phyloP scores from a whole-genome alignment of 2,888 invertebrate species.

The Pseudococcus jackbeardsleyi region DNA sequence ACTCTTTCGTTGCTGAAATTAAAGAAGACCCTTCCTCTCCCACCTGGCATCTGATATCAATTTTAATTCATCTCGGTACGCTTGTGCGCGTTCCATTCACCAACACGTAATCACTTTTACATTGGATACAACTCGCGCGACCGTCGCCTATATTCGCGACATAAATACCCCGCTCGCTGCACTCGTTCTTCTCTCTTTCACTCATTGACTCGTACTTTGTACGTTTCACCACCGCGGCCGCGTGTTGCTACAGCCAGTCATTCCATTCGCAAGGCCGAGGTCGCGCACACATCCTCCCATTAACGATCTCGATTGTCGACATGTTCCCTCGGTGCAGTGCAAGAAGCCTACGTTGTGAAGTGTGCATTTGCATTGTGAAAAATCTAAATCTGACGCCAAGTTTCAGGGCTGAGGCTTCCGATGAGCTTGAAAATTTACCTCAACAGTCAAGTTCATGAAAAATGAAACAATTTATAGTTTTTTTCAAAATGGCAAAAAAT shows the following conservation, averaged over 20 bases:
- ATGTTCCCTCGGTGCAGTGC: neutral
- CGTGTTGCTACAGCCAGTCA: neutral
- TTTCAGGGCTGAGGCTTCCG: too few species aligned
- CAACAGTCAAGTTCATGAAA: neutral
- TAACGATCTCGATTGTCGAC: conserved; percentile 1
- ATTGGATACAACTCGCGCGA: neutral
- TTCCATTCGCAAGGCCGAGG: conserved; percentile 45
- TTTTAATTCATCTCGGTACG: neutral
- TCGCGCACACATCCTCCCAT: conserved; percentile 13
- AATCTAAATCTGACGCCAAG: neutral
- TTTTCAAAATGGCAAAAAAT: neutral
- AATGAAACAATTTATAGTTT: neutral
- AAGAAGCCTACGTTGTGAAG: neutral
- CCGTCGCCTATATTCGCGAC: conserved; percentile 19
- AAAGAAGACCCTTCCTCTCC: neutral
- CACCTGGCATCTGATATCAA: neutral
- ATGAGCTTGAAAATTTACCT: neutral
- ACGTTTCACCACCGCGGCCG: neutral
- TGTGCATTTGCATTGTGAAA: neutral
- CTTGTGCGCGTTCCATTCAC: neutral
- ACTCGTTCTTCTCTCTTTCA: neutral
- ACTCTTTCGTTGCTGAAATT: neutral
- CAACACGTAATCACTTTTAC: conserved; percentile 29
- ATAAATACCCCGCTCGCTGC: neutral
- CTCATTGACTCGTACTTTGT: neutral